These are phyloP conservation scores for Myripristis jacobus DNA, from an alignment of 2,797 vertebrate genomes.

Conservation along the genomic window DNA sequence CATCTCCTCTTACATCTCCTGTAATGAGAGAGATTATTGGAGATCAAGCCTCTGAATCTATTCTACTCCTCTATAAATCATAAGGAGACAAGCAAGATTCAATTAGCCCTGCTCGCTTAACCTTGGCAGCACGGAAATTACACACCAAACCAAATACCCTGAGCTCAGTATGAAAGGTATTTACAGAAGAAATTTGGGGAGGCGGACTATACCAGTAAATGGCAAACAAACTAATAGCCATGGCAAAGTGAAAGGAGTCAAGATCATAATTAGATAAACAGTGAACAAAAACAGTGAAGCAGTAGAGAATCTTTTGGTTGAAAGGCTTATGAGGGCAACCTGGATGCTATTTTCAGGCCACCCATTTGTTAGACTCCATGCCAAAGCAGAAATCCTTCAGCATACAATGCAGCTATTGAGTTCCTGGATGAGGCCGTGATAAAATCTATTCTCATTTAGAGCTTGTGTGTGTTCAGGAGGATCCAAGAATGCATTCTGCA, in stretches of 20 bases:
- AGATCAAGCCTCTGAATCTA: constrained; percentile 67
- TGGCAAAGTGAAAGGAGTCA: constrained; percentile 54
- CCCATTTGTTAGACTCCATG: constrained; percentile 60
- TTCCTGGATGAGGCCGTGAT: constrained; percentile 56
- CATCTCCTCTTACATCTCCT: constrained; percentile 65
- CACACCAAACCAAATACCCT: constrained; percentile 56
- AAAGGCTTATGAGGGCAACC: constrained; percentile 61
- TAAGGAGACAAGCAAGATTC: constrained; percentile 72
- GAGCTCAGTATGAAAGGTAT: constrained; percentile 54
- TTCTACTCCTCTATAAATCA: constrained; percentile 72
- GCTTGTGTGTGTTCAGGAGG: constrained; percentile 51
- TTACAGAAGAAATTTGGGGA: constrained; percentile 62
- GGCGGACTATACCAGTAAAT: constrained; percentile 43
- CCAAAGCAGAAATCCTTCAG: constrained; percentile 62
- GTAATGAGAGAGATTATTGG: constrained; percentile 74
- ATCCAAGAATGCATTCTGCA: constrained; percentile 52
- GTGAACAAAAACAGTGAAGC: constrained; percentile 52
- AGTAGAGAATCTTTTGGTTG: constrained; percentile 42
- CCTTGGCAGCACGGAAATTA: constrained; percentile 67
- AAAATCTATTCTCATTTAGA: constrained; percentile 73
- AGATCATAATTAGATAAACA: constrained; percentile 72
- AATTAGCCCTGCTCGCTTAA: constrained; percentile 75
- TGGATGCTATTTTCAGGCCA: constrained; percentile 71
- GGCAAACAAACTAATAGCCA: constrained; percentile 68
- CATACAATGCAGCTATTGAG: constrained; percentile 68